phyloP scores from a whole-genome alignment of 2,113 vertebrate genomes.

The Falco punctatus region DNA sequence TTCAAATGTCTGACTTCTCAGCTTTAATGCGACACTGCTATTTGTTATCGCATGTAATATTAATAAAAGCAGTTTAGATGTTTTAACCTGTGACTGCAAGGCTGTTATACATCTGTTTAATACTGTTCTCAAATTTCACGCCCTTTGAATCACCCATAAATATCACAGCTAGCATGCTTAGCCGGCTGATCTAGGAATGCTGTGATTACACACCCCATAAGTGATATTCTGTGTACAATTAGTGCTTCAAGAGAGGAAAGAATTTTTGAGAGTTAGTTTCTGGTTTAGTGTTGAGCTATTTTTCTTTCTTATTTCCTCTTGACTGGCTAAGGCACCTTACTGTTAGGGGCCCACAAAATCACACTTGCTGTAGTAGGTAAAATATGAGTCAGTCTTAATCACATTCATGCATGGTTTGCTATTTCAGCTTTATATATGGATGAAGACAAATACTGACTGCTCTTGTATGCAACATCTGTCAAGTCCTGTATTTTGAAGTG shows the following conservation, averaged over 20 bases:
- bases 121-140: background rate
- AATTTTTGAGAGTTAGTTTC: background rate
- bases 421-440: background rate
- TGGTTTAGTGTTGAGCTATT: background rate
- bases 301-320: background rate
- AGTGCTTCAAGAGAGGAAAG: background rate
- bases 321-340: background rate
- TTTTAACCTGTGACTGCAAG: constrained; percentile 43
- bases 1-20: background rate
- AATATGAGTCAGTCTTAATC: background rate
- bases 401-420: background rate
- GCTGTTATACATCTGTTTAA: constrained; percentile 42
- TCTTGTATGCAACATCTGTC: background rate
- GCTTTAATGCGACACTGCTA: background rate
- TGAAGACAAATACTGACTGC: background rate
- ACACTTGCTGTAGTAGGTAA: background rate
- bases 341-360: background rate
- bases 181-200: background rate
- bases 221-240: background rate
- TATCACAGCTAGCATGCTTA: background rate
- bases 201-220: background rate
- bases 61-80: constrained; percentile 50
- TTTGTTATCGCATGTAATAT: constrained; percentile 30
- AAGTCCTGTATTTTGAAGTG: background rate
- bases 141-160: constrained; percentile 11